These are phyloP conservation scores for Cheilosia pagana DNA, from an alignment of 2,888 invertebrate genomes.

Conservation along the genomic window DNA sequence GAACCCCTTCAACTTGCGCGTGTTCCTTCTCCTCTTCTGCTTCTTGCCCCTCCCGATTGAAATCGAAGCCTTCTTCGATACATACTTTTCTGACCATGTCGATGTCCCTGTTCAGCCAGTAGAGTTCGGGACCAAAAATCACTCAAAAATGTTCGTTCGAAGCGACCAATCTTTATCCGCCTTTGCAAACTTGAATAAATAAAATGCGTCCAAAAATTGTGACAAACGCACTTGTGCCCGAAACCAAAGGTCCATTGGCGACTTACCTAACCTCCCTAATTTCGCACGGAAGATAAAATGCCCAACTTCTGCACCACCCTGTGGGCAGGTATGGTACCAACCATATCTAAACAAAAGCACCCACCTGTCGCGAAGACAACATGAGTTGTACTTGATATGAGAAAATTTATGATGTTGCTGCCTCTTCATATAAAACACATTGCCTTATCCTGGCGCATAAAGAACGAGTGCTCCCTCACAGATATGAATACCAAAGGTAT, in stretches of 20 bases:
- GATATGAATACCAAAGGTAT: conserved; percentile 21
- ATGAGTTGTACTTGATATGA: conserved; percentile 42
- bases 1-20: too few species aligned
- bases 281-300: background rate
- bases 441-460: background rate
- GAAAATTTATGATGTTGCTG: conserved; percentile 39
- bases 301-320: conserved; percentile 12
- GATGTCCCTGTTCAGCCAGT: too few species aligned
- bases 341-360: conserved; percentile 18
- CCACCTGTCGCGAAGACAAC: conserved; percentile 45
- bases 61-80: too few species aligned
- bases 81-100: too few species aligned
- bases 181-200: too few species aligned
- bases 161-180: too few species aligned
- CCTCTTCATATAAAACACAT: conserved; percentile 22
- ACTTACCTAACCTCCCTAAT: background rate
- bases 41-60: too few species aligned
- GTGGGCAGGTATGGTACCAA: background rate
- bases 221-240: background rate
- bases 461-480: conserved; percentile 7
- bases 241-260: background rate
- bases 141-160: too few species aligned
- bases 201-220: too few species aligned
- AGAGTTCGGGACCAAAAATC: too few species aligned
- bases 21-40: too few species aligned